phyloP scores from a whole-genome alignment of 2,797 vertebrate species.

The Avahi laniger region DNA sequence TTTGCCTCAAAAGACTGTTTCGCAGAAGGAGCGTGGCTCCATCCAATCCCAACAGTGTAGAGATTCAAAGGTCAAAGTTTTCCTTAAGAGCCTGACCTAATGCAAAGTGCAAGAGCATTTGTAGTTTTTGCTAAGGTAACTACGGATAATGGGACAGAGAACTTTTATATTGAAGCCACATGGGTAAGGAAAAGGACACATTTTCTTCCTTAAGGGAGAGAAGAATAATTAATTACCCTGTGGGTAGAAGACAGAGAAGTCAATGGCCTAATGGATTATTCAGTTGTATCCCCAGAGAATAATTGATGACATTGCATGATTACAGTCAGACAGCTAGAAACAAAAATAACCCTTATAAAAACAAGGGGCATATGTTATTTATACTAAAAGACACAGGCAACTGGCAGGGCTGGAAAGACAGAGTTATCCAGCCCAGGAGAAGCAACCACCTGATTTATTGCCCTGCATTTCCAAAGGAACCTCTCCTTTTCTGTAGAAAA shows the following conservation, averaged over 20 bases:
- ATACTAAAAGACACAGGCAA: not conserved
- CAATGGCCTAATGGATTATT: not conserved
- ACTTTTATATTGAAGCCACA: not conserved
- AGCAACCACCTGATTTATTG: not conserved
- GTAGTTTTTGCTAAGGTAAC: not conserved
- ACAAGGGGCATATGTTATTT: not conserved
- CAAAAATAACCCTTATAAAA: slow-evolving; percentile 38
- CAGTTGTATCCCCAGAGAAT: not conserved
- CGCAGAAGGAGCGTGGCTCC: not conserved
- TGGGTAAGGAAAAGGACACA: not conserved
- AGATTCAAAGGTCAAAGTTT: not conserved
- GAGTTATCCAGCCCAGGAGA: not conserved
- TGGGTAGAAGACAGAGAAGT: not conserved
- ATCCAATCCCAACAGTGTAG: not conserved
- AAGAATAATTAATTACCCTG: slow-evolving; percentile 27
- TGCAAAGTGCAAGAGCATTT: not conserved
- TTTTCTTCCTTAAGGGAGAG: not conserved
- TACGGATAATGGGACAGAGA: not conserved
- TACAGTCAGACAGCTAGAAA: slow-evolving; percentile 14
- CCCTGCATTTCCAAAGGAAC: not conserved
- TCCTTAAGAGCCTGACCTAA: not conserved
- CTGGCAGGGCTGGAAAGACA: not conserved
- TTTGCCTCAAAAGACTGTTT: not conserved
- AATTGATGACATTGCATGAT: not conserved
- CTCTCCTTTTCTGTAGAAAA: not conserved